phyloP scores from a whole-genome alignment of 2,113 vertebrate species.

The Rhombomys opimus region DNA sequence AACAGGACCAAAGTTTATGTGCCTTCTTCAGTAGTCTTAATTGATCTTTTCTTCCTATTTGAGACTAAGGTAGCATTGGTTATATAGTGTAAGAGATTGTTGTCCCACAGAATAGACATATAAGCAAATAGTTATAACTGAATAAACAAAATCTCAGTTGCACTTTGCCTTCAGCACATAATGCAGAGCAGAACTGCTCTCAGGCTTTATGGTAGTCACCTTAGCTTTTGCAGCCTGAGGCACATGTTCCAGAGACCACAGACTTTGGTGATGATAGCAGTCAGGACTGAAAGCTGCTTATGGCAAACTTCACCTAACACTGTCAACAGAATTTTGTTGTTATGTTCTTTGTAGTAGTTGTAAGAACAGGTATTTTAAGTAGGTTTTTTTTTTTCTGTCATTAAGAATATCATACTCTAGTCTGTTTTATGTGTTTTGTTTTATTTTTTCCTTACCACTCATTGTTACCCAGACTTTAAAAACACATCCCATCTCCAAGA shows the following conservation, averaged over 20 bases:
- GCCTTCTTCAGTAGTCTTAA: conserved; percentile 88
- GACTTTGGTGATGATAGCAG: conserved; percentile 62
- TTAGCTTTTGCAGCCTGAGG: conserved; percentile 62
- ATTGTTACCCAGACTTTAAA: conserved; percentile 61
- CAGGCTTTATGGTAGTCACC: conserved; percentile 25
- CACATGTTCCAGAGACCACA: conserved; percentile 66
- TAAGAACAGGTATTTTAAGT: conserved; percentile 70
- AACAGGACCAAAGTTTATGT: conserved; percentile 93
- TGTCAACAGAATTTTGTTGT: conserved; percentile 62
- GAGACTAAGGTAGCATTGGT: conserved; percentile 80
- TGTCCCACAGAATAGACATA: conserved; percentile 64
- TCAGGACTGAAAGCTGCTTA: conserved; percentile 64
- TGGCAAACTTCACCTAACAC: conserved; percentile 56
- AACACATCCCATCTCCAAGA: conserved; percentile 62
- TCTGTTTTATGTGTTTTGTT: background rate
- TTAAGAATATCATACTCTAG: conserved; percentile 62
- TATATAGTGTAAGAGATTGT: conserved; percentile 77
- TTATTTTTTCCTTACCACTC: background rate
- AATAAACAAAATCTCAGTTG: conserved; percentile 75
- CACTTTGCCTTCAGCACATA: conserved; percentile 64
- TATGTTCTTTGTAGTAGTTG: conserved; percentile 77
- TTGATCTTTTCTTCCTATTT: conserved; percentile 82
- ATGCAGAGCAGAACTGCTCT: conserved; percentile 55
- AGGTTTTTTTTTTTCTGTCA: conserved; percentile 29
- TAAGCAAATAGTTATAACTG: conserved; percentile 71